A percentile compares a stretch with the other conserved stretches of the same genome.
phyloP scores from a whole-genome alignment of 2,888 invertebrate genomes.

The Drosophila picticornis region DNA sequence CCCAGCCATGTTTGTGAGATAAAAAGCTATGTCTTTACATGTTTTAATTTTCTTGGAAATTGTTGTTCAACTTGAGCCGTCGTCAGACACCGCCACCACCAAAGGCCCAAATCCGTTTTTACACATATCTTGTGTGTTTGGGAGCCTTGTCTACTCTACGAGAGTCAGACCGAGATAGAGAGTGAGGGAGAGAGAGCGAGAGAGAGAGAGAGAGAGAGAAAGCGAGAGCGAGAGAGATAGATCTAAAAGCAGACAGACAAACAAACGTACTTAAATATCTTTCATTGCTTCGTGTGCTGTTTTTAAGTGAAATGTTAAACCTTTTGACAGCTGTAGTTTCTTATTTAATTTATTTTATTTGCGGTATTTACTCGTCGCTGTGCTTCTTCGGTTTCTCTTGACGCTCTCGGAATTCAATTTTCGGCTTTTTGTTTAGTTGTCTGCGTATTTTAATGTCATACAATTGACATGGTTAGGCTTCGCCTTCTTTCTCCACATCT shows the following conservation, averaged over 20 bases:
- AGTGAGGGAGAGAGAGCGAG: neutral
- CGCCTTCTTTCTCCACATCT: slow-evolving; percentile 20
- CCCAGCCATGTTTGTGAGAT: slow-evolving; percentile 77
- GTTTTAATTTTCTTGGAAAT: slow-evolving; percentile 82
- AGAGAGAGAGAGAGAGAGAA: neutral
- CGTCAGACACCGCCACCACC: slow-evolving; percentile 25
- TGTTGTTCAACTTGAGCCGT: slow-evolving; percentile 72
- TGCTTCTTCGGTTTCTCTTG: slow-evolving; percentile 29
- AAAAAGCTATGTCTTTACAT: slow-evolving; percentile 82
- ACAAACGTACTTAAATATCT: slow-evolving; percentile 46
- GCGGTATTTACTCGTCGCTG: slow-evolving; percentile 74
- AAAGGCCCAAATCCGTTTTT: slow-evolving; percentile 52
- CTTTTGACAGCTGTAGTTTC: slow-evolving; percentile 80
- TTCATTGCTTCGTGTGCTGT: slow-evolving; percentile 62
- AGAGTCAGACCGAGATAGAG: neutral
- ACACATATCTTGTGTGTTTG: slow-evolving; percentile 7
- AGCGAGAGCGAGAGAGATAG: neutral
- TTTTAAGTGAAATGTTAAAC: slow-evolving; percentile 80
- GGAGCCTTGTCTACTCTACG: slow-evolving; percentile 39
- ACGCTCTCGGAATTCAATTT: slow-evolving; percentile 71
- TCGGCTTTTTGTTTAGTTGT: slow-evolving; percentile 55
- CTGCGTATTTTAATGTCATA: slow-evolving; percentile 73
- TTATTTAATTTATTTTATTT: slow-evolving; percentile 80
- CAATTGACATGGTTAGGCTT: slow-evolving; percentile 73
- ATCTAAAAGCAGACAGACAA: slow-evolving; percentile 4